A percentile compares a stretch with the other conserved stretches of the same genome.
These are phyloP conservation scores for Meandrina meandrites DNA, from an alignment of 92 coral and sea anemone species.

Conservation along the genomic window DNA sequence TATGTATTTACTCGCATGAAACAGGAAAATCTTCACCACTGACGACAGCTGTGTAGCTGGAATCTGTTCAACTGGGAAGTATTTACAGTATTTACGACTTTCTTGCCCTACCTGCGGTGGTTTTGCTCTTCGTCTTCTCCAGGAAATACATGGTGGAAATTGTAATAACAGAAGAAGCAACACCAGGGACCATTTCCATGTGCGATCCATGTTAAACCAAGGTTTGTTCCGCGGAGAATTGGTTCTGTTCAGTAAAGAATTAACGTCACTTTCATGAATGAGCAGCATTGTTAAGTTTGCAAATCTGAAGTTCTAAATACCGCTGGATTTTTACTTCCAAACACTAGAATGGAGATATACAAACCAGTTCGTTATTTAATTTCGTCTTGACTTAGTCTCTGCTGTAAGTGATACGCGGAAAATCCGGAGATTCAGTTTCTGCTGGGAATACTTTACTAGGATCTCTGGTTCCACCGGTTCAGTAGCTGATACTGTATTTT, in stretches of 20 bases:
- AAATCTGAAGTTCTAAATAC: neutral
- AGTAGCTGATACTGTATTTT: neutral
- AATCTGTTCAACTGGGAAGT: neutral
- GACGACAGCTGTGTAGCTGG: neutral
- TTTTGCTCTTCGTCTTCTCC: constrained; percentile 16
- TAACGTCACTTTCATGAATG: no score
- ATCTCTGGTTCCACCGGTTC: neutral
- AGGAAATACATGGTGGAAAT: constrained; percentile 9
- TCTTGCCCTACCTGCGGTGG: constrained; percentile 4
- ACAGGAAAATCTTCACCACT: neutral
- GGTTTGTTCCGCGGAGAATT: neutral
- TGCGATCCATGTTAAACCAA: constrained; percentile 12
- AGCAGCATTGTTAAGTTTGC: neutral
- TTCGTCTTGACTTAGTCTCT: neutral
- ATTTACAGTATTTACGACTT: neutral
- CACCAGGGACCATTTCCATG: constrained; percentile 36
- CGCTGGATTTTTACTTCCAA: neutral
- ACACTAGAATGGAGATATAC: neutral
- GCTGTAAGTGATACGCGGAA: neutral
- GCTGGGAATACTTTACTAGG: neutral
- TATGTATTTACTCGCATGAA: neutral
- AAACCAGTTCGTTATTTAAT: neutral
- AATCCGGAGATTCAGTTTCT: neutral
- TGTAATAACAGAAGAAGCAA: constrained; percentile 15
- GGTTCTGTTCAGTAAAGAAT: neutral